These are phyloP conservation scores for Volucella inflata DNA, from an alignment of 2,888 invertebrate species.

Conservation along the genomic window DNA sequence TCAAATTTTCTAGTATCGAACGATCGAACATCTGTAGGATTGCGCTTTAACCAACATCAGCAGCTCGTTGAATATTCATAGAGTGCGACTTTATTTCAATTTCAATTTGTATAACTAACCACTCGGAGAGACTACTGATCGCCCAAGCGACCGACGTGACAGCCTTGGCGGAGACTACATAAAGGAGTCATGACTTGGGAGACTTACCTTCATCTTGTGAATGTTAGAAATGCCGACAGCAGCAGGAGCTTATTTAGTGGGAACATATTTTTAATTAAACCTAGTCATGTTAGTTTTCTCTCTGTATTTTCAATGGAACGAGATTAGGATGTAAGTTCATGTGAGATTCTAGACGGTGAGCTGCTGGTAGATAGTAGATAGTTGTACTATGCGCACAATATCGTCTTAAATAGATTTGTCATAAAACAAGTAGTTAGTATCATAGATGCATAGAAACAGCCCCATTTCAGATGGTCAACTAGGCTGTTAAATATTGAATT, in stretches of 20 bases:
- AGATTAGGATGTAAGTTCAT: slow-evolving; percentile 41
- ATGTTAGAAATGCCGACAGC: slow-evolving; percentile 17
- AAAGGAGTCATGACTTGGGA: neutral
- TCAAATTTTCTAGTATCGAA: slow-evolving; percentile 19
- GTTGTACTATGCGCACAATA: slow-evolving; percentile 11
- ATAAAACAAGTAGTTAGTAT: neutral
- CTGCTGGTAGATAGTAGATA: slow-evolving; percentile 1
- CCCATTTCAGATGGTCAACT: slow-evolving; percentile 10
- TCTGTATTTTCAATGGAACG: slow-evolving; percentile 31
- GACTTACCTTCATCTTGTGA: slow-evolving; percentile 10
- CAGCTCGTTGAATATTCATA: slow-evolving; percentile 57
- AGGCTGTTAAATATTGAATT: neutral
- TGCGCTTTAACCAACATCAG: neutral
- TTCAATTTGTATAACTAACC: slow-evolving; percentile 19
- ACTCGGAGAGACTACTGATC: slow-evolving; percentile 8
- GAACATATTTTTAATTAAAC: slow-evolving; percentile 63
- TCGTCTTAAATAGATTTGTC: slow-evolving; percentile 45
- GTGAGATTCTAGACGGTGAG: slow-evolving; percentile 12
- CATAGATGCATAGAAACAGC: no score
- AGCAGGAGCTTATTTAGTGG: slow-evolving; percentile 47
- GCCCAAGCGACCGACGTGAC: no score
- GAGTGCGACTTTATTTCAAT: slow-evolving; percentile 36
- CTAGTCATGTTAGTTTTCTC: slow-evolving; percentile 27
- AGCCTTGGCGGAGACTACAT: neutral
- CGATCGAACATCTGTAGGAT: neutral